Base-by-base conservation (phyloP, 2,113 vertebrate species). In the Globicephala melas region DNA sequence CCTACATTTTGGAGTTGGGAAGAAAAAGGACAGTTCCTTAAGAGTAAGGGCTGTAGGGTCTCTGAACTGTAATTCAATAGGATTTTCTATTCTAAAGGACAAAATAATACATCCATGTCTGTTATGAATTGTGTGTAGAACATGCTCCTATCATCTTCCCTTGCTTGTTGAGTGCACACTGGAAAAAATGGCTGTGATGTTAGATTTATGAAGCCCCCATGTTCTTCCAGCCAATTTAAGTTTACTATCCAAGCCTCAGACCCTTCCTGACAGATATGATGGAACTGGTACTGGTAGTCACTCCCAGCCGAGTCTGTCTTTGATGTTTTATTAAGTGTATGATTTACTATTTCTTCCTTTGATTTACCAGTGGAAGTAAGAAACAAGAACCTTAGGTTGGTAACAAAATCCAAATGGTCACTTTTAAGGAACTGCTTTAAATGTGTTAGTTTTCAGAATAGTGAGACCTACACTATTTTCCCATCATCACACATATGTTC, bases 281-380 rank as follows among this genome's bases (percentile, higher is more conserved):
- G 62, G 80, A 90, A 80, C 65, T 90, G 55, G 63, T 71, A 87
- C 76, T 84, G n/a, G 74, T 71, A 90, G 97, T 93, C 83, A 84
- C 92, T 95, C 92, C 92, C 95, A 96, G 92, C 87, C 13, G 47
- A 63, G 58, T 65, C 60, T 95, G 79, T 94, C 96, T 98, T 98
- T 97, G 96, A 97, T 96, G 97, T 95, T 97, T 97, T 97, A 96
- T 97, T 96, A 97, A 90, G 80, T 82, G 20, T 81, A 95, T 96
- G 95, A 94, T 96, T 97, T 97, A 97, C 36, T 92, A 14, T 80
- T 58, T 80, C 82, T 96, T 91, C 36, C 74, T 97, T 67, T 97
- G 94, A 95, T 68, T 97, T 92, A 95, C 91, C 92, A 96, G 85
- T 2, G 17, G 80, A 89, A 94, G 5, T 70, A 83, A 92, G 77